phyloP scores from a whole-genome alignment of 2,888 invertebrate genomes.

The Camptogramma bilineatum region DNA sequence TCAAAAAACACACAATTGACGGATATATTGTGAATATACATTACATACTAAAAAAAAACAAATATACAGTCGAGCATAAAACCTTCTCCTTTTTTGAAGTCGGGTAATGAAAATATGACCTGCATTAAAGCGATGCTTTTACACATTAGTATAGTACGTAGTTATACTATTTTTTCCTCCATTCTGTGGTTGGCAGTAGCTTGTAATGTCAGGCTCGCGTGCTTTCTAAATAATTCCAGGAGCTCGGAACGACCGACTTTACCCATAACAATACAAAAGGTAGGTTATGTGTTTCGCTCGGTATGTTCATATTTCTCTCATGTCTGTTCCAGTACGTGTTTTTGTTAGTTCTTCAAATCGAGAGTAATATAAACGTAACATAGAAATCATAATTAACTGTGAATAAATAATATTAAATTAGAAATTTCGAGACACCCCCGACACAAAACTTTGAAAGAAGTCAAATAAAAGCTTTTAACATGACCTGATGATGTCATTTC shows the following conservation, averaged over 20 bases:
- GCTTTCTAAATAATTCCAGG: constrained; percentile 27
- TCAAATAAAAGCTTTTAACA: too few species aligned
- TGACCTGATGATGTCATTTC: too few species aligned
- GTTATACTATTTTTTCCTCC: neutral
- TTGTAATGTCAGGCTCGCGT: constrained; percentile 48
- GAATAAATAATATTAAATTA: too few species aligned
- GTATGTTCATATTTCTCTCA: neutral
- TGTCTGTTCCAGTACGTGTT: neutral
- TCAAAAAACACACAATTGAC: too few species aligned
- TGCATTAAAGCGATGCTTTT: neutral
- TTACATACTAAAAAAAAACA: neutral
- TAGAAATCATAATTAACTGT: too few species aligned
- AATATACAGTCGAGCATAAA: too few species aligned
- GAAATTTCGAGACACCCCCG: too few species aligned
- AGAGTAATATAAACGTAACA: too few species aligned
- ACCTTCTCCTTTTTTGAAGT: too few species aligned
- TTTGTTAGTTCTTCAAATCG: neutral
- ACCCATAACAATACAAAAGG: constrained; percentile 35
- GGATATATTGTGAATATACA: neutral
- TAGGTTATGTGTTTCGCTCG: neutral
- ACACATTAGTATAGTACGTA: neutral
- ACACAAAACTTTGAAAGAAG: too few species aligned
- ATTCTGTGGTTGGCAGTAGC: constrained; percentile 4
- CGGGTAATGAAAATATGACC: neutral
- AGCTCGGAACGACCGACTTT: constrained; percentile 55